Percentiles rank a stretch among this genome's conserved stretches.
phyloP scores from a whole-genome alignment of 2,797 vertebrate species.

The Taenioides sp. region DNA sequence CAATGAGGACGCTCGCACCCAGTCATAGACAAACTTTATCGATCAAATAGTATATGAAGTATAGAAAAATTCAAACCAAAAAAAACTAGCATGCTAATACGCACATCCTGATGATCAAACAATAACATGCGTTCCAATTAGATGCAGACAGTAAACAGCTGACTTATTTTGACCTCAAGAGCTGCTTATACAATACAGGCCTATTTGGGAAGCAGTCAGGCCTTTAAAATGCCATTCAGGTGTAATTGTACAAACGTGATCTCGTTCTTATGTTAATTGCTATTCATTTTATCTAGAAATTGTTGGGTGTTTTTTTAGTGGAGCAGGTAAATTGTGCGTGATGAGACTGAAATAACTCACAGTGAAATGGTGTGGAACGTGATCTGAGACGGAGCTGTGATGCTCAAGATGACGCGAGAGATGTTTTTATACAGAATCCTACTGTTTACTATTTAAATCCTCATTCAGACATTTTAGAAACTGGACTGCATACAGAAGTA shows the following conservation, averaged over 20 bases:
- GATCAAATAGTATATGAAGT: too few relatives aligned
- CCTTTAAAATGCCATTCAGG: neutral
- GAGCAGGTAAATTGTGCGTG: neutral
- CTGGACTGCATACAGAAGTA: neutral
- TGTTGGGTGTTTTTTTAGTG: neutral
- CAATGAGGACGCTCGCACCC: neutral
- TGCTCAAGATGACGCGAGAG: neutral
- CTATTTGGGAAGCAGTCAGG: neutral
- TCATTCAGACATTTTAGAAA: neutral
- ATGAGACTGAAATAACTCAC: slow-evolving; percentile 1
- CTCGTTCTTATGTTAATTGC: neutral
- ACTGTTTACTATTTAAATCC: neutral
- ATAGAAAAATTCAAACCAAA: too few relatives aligned
- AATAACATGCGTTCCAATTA: too few relatives aligned
- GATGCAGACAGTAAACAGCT: too few relatives aligned
- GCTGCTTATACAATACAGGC: too few relatives aligned
- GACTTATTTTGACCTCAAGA: too few relatives aligned
- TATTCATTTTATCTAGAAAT: neutral
- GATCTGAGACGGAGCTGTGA: neutral
- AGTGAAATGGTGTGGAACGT: slow-evolving; percentile 2
- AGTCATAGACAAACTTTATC: too few relatives aligned
- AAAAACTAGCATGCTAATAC: too few relatives aligned
- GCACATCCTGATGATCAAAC: too few relatives aligned
- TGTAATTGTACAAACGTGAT: neutral
- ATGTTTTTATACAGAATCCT: neutral